Evolutionary conservation across 2,113 vertebrate genomes (phyloP).

Genomic region (Recurvirostra avosetta): DNA sequence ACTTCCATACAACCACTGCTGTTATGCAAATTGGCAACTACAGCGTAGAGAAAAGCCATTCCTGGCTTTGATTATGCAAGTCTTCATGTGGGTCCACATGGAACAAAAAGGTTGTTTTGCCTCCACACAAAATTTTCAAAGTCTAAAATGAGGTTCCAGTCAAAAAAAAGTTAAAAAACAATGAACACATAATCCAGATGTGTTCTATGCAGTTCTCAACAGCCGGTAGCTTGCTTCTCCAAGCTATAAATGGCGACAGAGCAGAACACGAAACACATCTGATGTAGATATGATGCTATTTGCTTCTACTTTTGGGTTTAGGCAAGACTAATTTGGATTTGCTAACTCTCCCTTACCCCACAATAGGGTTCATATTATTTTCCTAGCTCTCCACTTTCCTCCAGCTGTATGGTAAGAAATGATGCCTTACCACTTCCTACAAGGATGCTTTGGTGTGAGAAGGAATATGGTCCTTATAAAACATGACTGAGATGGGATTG

Average conservation of each 20-base stretch:
- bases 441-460: not conserved
- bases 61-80: not conserved
- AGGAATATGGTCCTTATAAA: not conserved
- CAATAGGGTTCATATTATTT: not conserved
- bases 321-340: not conserved
- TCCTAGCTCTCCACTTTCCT: not conserved
- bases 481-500: not conserved
- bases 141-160: not conserved
- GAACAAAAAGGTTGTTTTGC: not conserved
- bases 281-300: not conserved
- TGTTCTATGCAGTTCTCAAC: rapidly evolving
- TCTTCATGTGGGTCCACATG: not conserved
- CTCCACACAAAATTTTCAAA: not conserved
- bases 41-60: not conserved
- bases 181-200: not conserved
- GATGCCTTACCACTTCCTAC: not conserved
- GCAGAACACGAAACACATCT: not conserved
- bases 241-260: not conserved
- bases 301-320: not conserved
- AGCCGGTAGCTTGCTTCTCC: not conserved
- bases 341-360: not conserved
- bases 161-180: not conserved
- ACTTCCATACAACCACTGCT: not conserved
- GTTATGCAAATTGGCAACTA: not conserved
- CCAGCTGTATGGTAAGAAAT: not conserved